phyloP scores from a whole-genome alignment of 2,797 vertebrate species.

The Myiotriccus ornatus region DNA sequence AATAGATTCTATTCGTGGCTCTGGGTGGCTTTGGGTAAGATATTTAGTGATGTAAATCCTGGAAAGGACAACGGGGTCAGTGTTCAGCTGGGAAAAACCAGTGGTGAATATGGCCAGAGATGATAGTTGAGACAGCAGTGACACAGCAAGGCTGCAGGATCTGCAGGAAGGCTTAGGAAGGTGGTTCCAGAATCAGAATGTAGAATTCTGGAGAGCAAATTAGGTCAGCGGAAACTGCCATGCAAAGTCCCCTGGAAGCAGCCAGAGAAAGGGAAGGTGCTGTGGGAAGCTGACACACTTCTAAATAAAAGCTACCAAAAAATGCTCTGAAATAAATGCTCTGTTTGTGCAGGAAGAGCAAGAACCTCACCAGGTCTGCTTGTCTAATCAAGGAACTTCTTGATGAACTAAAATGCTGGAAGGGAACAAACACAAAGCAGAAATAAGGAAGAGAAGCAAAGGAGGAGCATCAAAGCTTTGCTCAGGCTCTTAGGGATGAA shows the following conservation, averaged over 20 bases:
- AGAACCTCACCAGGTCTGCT: background rate
- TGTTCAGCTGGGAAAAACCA: background rate
- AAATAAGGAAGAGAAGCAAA: constrained; percentile 11
- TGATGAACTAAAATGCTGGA: background rate
- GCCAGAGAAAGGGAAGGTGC: background rate
- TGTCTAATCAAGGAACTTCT: background rate
- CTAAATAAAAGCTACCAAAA: background rate
- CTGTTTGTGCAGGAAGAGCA: background rate
- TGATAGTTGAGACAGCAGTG: background rate
- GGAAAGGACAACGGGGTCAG: background rate
- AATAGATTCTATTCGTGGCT: background rate
- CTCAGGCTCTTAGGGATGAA: background rate
- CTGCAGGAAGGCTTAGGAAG: background rate
- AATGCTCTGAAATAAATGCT: background rate
- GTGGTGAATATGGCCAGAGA: background rate
- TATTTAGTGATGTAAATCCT: background rate
- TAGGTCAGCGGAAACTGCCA: background rate
- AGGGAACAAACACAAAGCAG: background rate
- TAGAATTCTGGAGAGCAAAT: background rate
- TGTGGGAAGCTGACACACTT: background rate
- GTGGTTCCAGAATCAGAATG: background rate
- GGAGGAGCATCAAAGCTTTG: background rate
- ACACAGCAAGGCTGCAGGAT: background rate
- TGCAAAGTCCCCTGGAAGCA: background rate
- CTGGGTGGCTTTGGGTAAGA: background rate